A percentile compares a stretch with the other conserved stretches of the same genome.
Evolutionary conservation across 2,888 invertebrate species (phyloP).

Genomic region (Nysson spinosus): DNA sequence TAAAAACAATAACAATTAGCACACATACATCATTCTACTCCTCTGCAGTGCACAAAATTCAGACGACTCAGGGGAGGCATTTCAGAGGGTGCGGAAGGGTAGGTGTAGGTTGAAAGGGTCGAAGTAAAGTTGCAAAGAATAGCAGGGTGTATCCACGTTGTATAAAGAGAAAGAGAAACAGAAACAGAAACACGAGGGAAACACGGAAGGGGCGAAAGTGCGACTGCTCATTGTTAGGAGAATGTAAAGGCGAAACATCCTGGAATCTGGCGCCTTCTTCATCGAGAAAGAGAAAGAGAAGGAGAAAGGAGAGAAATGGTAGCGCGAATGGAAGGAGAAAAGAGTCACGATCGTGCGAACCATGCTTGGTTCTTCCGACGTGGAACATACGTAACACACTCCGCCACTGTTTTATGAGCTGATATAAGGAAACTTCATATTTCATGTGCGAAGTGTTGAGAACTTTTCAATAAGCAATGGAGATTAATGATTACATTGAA

Average conservation of each 20-base stretch:
- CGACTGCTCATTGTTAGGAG: constrained; percentile 20
- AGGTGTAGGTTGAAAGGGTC: background rate
- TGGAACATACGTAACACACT: background rate
- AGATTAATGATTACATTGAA: no score
- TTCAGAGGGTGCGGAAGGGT: no score
- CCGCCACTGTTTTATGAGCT: no score
- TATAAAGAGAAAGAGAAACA: no score
- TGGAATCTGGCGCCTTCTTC: constrained; percentile 14
- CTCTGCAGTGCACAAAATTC: no score
- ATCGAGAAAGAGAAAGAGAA: constrained; percentile 2
- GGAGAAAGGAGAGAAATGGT: constrained; percentile 5
- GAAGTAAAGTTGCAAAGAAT: background rate
- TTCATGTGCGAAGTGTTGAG: no score
- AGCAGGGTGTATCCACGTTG: no score
- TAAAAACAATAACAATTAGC: no score
- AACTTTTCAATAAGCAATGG: no score
- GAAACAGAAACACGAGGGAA: constrained; percentile 8
- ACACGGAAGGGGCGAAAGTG: constrained; percentile 11
- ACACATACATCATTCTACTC: no score
- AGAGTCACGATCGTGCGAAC: constrained; percentile 14
- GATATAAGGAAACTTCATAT: background rate
- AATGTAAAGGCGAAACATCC: constrained; percentile 45
- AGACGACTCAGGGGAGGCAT: no score
- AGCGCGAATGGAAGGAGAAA: constrained; percentile 1
- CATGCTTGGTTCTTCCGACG: constrained; percentile 12